phyloP scores from a whole-genome alignment of 2,888 invertebrate genomes.

The Coelinius sp. region DNA sequence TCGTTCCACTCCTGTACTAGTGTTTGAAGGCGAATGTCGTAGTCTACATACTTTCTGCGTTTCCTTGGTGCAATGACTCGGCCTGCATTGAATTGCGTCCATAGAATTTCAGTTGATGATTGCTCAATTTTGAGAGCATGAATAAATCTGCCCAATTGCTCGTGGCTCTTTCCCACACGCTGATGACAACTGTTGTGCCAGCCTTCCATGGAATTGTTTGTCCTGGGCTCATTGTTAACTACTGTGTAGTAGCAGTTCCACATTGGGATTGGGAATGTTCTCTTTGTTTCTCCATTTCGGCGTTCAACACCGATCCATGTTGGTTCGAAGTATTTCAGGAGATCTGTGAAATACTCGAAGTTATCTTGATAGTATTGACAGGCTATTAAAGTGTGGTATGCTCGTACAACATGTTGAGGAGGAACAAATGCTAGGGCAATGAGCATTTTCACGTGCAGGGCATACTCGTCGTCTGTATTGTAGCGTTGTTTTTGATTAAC shows the following conservation, averaged over 20 bases:
- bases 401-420: not conserved
- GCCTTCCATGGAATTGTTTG: not conserved
- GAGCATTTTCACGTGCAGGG: slow-evolving; percentile 27
- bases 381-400: slow-evolving; percentile 4
- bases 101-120: not conserved
- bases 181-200: not conserved
- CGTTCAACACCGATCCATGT: slow-evolving; percentile 28
- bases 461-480: not conserved
- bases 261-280: slow-evolving; percentile 17
- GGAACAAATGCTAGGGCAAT: slow-evolving; percentile 31
- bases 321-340: slow-evolving; percentile 24
- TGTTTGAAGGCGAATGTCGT: not conserved
- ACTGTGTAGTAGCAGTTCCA: not conserved
- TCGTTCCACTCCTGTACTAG: not conserved
- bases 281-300: not conserved
- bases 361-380: slow-evolving; percentile 21
- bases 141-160: not conserved
- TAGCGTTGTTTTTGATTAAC: not conserved
- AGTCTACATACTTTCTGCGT: not conserved
- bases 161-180: not conserved
- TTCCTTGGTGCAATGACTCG: not conserved
- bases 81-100: not conserved
- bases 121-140: not conserved
- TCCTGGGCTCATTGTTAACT: not conserved
- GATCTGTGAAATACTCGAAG: not conserved